phyloP scores from a whole-genome alignment of 2,888 invertebrate species.

The Sphaerophoria rueppellii region DNA sequence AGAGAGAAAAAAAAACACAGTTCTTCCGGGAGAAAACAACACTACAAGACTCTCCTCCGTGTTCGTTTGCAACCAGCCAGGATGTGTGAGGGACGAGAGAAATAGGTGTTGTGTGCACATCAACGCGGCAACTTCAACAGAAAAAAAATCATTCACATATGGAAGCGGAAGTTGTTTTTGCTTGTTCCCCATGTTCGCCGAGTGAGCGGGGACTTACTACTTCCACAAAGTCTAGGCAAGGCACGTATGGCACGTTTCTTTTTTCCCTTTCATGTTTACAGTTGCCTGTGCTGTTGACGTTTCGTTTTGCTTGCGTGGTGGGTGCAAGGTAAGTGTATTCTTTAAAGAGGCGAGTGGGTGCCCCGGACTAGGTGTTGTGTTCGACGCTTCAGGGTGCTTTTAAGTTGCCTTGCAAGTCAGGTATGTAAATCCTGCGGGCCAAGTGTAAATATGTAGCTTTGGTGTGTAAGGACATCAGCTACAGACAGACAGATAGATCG shows the following conservation, averaged over 20 bases:
- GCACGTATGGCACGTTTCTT: constrained; percentile 49
- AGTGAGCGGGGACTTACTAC: constrained; percentile 24
- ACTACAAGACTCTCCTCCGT: not conserved
- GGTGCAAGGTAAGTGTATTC: constrained; percentile 36
- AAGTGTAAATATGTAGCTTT: constrained; percentile 38
- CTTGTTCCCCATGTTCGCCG: constrained; percentile 13
- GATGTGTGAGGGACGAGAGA: constrained; percentile 1
- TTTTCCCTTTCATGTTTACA: not conserved
- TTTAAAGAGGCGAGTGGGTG: constrained; percentile 23
- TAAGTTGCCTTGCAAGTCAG: constrained; percentile 58
- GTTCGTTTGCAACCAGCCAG: not conserved
- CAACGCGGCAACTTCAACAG: constrained; percentile 34
- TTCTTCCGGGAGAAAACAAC: constrained; percentile 60
- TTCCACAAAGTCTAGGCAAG: constrained; percentile 31
- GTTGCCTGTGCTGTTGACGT: constrained; percentile 5
- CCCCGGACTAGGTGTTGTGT: constrained; percentile 53
- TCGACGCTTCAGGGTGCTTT: constrained; percentile 57
- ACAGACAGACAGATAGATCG: constrained; percentile 27
- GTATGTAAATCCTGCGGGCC: constrained; percentile 54
- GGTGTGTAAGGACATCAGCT: no score
- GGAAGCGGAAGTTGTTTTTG: constrained; percentile 64
- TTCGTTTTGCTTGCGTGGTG: constrained; percentile 30
- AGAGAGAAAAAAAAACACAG: constrained; percentile 35
- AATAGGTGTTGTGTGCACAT: constrained; percentile 56
- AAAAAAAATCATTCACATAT: constrained; percentile 62